phyloP scores from a whole-genome alignment of 2,888 invertebrate species.

The Drosophila ustulata region DNA sequence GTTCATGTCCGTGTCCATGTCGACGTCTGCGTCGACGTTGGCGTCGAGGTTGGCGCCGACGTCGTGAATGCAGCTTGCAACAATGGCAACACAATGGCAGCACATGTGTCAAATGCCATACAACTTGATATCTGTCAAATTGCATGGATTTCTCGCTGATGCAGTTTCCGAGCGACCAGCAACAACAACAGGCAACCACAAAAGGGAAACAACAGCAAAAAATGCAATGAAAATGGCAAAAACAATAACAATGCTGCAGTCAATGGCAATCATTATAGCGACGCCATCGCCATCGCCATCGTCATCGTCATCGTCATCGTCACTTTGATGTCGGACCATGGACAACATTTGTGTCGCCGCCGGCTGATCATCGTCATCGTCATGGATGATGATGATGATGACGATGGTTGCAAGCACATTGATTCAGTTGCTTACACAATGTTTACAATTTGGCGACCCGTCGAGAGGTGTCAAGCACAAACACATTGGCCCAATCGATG shows the following conservation, averaged over 20 bases:
- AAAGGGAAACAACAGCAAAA: constrained; percentile 8
- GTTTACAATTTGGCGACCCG: constrained; percentile 28
- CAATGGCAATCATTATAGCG: constrained; percentile 54
- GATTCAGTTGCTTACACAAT: constrained; percentile 35
- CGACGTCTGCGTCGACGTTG: not conserved
- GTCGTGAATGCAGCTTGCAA: constrained; percentile 26
- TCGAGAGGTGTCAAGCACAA: constrained; percentile 28
- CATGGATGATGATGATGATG: constrained; percentile 21
- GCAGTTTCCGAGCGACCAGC: constrained; percentile 13
- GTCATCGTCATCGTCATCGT: constrained; percentile 7
- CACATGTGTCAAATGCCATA: constrained; percentile 59
- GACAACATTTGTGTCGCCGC: not conserved
- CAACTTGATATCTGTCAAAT: constrained; percentile 68
- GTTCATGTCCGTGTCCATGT: constrained; percentile 20
- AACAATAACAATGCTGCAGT: constrained; percentile 37
- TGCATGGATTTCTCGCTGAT: constrained; percentile 56
- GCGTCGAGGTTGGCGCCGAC: not conserved
- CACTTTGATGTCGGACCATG: constrained; percentile 30
- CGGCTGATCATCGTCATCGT: not conserved
- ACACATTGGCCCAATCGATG: constrained; percentile 31
- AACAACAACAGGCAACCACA: constrained; percentile 4
- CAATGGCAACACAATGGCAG: constrained; percentile 48
- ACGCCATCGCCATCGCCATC: constrained; percentile 24
- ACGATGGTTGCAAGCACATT: constrained; percentile 15
- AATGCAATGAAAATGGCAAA: not conserved